phyloP scores from a whole-genome alignment of 2,888 invertebrate genomes.

The Polymixis flavicincta region DNA sequence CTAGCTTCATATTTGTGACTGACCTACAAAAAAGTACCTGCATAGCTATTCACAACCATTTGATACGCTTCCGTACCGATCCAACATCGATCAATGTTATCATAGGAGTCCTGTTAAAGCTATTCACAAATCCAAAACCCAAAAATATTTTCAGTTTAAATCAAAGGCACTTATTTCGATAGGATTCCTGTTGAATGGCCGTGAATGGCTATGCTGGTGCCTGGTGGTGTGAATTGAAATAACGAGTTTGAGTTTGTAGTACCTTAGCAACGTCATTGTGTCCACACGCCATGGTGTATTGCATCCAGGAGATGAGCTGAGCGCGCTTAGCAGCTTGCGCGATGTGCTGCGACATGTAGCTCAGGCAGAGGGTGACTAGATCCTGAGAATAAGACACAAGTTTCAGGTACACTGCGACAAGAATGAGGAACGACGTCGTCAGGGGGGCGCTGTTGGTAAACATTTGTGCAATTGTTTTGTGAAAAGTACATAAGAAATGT shows the following conservation, averaged over 20 bases:
- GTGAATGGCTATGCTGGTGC: too few relatives aligned
- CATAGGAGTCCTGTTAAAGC: too few relatives aligned
- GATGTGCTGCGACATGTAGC: conserved; percentile 96
- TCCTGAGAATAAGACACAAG: conserved; percentile 89
- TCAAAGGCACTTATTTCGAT: too few relatives aligned
- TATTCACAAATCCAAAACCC: too few relatives aligned
- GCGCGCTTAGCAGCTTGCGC: conserved; percentile 96
- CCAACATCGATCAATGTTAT: too few relatives aligned
- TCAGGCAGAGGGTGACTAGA: conserved; percentile 95
- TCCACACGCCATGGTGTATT: conserved; percentile 96
- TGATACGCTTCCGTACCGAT: too few relatives aligned
- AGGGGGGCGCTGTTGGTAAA: background rate
- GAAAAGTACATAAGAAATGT: background rate
- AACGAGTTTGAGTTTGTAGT: conserved; percentile 16
- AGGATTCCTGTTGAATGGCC: too few relatives aligned
- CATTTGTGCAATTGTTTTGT: background rate
- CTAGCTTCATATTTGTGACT: background rate
- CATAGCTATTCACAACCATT: too few relatives aligned
- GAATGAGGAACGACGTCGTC: background rate
- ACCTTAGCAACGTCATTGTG: conserved; percentile 93
- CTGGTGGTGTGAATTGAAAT: background rate
- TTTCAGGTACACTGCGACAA: background rate
- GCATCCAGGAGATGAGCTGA: conserved; percentile 97
- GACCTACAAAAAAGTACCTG: background rate
- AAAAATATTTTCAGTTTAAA: too few relatives aligned